Percentiles rank a stretch among this genome's conserved stretches.
Evolutionary conservation across 2,888 invertebrate species (phyloP).

Genomic region (Pandemis heparana): DNA sequence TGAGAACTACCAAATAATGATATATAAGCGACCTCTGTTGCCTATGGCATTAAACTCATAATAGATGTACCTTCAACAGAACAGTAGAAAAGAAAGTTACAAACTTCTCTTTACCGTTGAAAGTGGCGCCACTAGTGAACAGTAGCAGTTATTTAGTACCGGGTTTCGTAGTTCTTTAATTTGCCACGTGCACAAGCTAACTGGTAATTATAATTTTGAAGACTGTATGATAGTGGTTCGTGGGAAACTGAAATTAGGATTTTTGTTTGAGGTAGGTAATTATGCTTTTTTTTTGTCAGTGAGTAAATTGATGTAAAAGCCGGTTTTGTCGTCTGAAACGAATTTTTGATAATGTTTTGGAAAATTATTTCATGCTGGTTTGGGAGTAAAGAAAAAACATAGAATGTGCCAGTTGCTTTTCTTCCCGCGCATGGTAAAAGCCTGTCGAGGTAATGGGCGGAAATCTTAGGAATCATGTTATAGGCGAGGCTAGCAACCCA

Average conservation of each 20-base stretch:
- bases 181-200: not conserved
- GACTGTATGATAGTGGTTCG: not conserved
- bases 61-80: not conserved
- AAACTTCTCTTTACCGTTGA: not conserved
- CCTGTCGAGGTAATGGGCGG: too few species aligned
- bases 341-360: too few species aligned
- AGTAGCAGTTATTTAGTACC: not conserved
- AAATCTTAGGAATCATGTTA: too few species aligned
- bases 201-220: not conserved
- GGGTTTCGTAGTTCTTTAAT: not conserved
- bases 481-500: too few species aligned
- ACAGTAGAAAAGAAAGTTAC: slow-evolving; percentile 2
- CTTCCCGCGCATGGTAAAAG: too few species aligned
- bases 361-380: too few species aligned
- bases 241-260: slow-evolving; percentile 2
- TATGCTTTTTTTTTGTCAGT: not conserved
- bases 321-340: too few species aligned
- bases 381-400: too few species aligned
- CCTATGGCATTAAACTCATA: slow-evolving; percentile 5
- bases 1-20: slow-evolving; percentile 22
- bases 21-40: not conserved
- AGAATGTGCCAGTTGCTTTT: too few species aligned
- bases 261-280: not conserved
- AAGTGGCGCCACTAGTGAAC: not conserved
- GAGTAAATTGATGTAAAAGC: too few species aligned